Percentiles rank a stretch among this genome's conserved stretches.
Evolutionary conservation across 2,797 vertebrate species (phyloP).

Genomic region (Acanthiza pusilla): DNA sequence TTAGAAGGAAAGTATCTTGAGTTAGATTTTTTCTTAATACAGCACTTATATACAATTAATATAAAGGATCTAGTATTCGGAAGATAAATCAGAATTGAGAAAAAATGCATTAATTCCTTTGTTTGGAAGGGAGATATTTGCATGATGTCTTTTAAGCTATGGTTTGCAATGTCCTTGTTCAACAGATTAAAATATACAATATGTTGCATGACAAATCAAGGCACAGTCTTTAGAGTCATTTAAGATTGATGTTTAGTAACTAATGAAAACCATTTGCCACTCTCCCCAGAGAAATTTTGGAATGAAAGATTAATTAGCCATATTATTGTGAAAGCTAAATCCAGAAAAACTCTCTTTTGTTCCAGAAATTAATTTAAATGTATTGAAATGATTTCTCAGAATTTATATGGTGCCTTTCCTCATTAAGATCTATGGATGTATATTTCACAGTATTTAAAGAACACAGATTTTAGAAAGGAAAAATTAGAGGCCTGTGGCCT

Average conservation of each 20-base stretch:
- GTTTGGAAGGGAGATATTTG: neutral
- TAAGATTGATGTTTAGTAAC: slow-evolving; percentile 51
- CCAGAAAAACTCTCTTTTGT: slow-evolving; percentile 49
- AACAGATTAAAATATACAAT: slow-evolving; percentile 10
- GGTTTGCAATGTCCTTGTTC: neutral
- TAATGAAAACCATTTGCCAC: slow-evolving; percentile 50
- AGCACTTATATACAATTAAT: neutral
- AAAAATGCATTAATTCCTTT: neutral
- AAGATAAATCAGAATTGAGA: neutral
- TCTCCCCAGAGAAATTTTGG: slow-evolving; percentile 41
- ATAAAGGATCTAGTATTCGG: neutral
- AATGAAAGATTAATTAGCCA: slow-evolving; percentile 57
- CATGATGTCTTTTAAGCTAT: neutral
- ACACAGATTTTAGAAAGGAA: slow-evolving; percentile 20
- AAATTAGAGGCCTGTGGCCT: slow-evolving; percentile 4
- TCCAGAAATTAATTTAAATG: slow-evolving; percentile 58
- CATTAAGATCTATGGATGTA: slow-evolving; percentile 35
- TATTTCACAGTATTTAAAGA: slow-evolving; percentile 24
- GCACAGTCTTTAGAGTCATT: slow-evolving; percentile 4
- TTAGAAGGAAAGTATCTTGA: neutral
- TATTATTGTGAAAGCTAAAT: slow-evolving; percentile 57
- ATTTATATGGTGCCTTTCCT: slow-evolving; percentile 49
- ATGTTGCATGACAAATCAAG: slow-evolving; percentile 40
- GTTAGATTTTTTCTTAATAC: neutral
- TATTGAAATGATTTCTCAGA: slow-evolving; percentile 41